A percentile compares a stretch with the other conserved stretches of the same genome.
Conservation (phyloP, 2,113 vertebrate genomes). For the Crotalus horridus region DNA sequence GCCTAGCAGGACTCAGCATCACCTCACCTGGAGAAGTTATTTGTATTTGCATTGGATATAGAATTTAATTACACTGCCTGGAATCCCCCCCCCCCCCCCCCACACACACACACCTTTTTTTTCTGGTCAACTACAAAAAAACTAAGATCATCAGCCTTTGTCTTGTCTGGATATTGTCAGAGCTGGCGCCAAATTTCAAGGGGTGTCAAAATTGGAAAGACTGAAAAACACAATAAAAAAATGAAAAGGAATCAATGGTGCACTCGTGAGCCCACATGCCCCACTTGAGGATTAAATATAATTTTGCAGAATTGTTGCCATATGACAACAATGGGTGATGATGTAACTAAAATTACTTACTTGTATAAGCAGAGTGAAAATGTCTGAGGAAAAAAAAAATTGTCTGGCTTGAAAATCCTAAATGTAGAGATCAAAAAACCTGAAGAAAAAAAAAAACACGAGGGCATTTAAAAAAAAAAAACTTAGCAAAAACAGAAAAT, state of each 20-base stretch:
- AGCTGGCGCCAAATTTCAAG: background rate
- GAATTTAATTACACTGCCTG: background rate
- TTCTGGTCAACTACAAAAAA: background rate
- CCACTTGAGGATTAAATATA: background rate
- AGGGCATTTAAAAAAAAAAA: background rate
- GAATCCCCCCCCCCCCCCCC: accelerated
- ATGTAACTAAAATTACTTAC: background rate
- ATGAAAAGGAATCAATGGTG: background rate
- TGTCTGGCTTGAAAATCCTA: background rate
- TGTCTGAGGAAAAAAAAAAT: background rate
- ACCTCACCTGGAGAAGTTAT: background rate
- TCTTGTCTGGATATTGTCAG: background rate
- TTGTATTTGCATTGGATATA: background rate
- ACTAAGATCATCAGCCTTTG: background rate
- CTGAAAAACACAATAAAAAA: background rate
- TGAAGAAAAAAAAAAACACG: background rate
- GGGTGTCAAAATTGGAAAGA: background rate
- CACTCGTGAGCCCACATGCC: background rate
- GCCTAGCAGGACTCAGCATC: background rate
- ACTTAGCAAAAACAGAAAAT: background rate
- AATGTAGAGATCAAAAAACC: background rate
- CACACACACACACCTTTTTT: no score
- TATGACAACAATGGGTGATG: background rate
- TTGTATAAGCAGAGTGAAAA: background rate
- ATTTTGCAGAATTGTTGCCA: background rate